These are phyloP conservation scores for Anhinga rufa DNA, from an alignment of 2,113 vertebrate species.

Conservation along the genomic window DNA sequence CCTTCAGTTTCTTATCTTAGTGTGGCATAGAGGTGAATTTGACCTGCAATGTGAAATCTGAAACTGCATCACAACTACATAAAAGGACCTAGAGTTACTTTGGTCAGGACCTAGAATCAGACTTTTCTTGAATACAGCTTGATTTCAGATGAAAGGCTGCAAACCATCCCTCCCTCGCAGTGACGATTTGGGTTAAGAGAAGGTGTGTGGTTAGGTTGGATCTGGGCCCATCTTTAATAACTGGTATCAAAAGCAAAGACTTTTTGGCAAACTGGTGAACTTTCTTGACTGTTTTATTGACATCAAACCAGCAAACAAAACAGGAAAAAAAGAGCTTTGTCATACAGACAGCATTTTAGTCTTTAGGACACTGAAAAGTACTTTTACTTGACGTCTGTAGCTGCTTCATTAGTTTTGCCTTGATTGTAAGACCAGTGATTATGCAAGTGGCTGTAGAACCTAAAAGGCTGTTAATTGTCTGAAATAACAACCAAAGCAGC, in stretches of 20 bases:
- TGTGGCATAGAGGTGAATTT: background rate
- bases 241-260: background rate
- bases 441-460: background rate
- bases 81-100: background rate
- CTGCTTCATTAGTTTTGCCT: background rate
- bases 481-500: background rate
- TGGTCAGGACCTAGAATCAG: background rate
- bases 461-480: conserved; percentile 36
- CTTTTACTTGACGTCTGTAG: background rate
- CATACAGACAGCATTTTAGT: background rate
- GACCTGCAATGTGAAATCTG: background rate
- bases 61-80: background rate
- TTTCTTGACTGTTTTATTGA: background rate
- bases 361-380: background rate
- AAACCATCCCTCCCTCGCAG: background rate
- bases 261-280: background rate
- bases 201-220: background rate
- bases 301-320: background rate
- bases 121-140: background rate
- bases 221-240: background rate
- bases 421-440: conserved; percentile 3
- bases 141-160: background rate
- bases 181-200: background rate
- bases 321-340: background rate
- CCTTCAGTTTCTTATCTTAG: background rate